Conservation (phyloP, 1,140 invertebrate genomes). For the Sarcophaga bullata region DNA sequence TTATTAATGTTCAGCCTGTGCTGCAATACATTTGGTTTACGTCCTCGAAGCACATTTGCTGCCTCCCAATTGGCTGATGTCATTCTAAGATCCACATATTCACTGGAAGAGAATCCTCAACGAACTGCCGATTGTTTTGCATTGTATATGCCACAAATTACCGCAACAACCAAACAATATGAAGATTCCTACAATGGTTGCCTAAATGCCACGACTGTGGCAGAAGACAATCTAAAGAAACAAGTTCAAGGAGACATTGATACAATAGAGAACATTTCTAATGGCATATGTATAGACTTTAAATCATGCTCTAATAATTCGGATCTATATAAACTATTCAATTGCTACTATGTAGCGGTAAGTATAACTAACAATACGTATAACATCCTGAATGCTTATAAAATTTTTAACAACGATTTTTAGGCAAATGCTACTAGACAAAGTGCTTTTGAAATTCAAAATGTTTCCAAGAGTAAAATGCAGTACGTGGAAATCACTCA, state of each 20-base stretch:
- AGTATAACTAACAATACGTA: not conserved
- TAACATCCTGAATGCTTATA: not conserved
- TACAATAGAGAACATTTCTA: not conserved
- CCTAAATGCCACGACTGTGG: not conserved
- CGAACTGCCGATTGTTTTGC: slow-evolving; percentile 1
- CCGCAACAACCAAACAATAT: not conserved
- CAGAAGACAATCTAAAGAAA: not conserved
- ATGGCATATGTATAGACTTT: not conserved
- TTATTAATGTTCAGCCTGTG: not conserved
- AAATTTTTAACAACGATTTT: not conserved
- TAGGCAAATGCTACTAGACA: not conserved
- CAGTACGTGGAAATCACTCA: not conserved
- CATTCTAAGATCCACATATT: not conserved
- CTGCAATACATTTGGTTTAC: not conserved
- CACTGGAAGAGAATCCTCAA: not conserved
- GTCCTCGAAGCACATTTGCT: not conserved
- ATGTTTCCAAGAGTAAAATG: not conserved
- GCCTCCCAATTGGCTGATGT: not conserved
- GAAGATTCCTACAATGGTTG: not conserved
- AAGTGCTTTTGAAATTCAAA: slow-evolving; percentile 10
- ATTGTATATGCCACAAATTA: slow-evolving; percentile 12
- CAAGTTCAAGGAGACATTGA: not conserved
- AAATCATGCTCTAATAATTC: not conserved
- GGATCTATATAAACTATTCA: not conserved
- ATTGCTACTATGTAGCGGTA: not conserved